These are phyloP conservation scores for Cantharis rustica DNA, from an alignment of 2,888 invertebrate genomes.

Conservation along the genomic window DNA sequence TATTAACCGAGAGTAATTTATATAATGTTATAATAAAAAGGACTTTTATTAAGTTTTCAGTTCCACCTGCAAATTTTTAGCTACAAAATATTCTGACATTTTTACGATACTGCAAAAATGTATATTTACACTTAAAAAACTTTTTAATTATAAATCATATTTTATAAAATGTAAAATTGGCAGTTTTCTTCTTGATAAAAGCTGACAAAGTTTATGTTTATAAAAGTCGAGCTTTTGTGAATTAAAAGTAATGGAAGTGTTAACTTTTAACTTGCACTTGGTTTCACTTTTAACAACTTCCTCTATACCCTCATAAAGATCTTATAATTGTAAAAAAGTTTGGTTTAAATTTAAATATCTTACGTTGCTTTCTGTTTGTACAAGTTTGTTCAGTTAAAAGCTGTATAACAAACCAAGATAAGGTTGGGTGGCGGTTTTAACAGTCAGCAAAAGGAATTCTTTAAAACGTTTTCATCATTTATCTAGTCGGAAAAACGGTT, in stretches of 20 bases:
- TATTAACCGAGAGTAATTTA: neutral
- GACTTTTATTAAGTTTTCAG: neutral
- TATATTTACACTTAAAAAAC: neutral
- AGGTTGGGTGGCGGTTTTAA: conserved; percentile 7
- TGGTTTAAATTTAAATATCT: conserved; percentile 3
- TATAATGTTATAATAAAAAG: neutral
- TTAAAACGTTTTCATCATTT: conserved; percentile 8
- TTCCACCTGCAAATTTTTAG: neutral
- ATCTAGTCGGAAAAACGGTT: conserved; percentile 1
- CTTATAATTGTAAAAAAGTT: conserved; percentile 4
- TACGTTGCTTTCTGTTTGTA: neutral
- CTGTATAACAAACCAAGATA: conserved; percentile 11
- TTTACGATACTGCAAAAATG: neutral
- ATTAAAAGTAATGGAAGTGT: conserved; percentile 4
- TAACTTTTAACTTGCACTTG: conserved; percentile 2
- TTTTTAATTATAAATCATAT: neutral
- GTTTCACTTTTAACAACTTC: neutral
- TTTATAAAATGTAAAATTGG: neutral
- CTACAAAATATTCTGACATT: neutral
- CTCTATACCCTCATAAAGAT: conserved; percentile 4
- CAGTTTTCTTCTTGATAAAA: neutral
- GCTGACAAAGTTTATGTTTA: neutral
- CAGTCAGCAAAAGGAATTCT: conserved; percentile 9
- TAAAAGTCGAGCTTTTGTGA: neutral
- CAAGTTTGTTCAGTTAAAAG: conserved; percentile 10